A percentile compares a stretch with the other conserved stretches of the same genome.
Conservation (phyloP, 2,113 vertebrate species). For the Epinephelus lanceolatus region DNA sequence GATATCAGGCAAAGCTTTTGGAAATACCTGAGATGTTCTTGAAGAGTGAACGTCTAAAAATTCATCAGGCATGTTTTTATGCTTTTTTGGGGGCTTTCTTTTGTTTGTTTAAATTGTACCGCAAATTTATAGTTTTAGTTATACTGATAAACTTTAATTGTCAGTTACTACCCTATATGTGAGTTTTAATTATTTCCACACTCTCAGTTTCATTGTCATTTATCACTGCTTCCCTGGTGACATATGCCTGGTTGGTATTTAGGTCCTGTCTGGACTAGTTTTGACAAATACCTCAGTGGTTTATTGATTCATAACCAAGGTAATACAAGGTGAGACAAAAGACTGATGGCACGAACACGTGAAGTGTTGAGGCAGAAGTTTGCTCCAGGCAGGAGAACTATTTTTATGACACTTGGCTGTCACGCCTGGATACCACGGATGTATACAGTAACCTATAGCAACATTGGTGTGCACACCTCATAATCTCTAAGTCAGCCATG, state of each 20-base stretch:
- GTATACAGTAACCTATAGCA: slow-evolving; percentile 61
- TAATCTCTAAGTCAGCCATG: slow-evolving; percentile 53
- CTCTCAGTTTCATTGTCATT: slow-evolving; percentile 37
- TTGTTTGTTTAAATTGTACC: background rate
- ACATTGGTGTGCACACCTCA: slow-evolving; percentile 32
- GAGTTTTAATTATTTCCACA: background rate
- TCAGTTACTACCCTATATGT: background rate
- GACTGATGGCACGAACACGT: slow-evolving; percentile 30
- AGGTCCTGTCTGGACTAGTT: slow-evolving; percentile 64
- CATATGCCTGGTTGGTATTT: slow-evolving; percentile 49
- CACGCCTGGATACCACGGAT: slow-evolving; percentile 63
- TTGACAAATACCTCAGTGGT: slow-evolving; percentile 60
- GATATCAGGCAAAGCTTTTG: too few relatives aligned
- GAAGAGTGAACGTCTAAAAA: background rate
- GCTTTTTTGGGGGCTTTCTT: too few relatives aligned
- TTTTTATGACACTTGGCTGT: slow-evolving; percentile 48
- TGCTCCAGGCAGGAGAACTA: slow-evolving; percentile 56
- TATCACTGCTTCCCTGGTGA: slow-evolving; percentile 34
- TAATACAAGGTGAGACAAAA: slow-evolving; percentile 54
- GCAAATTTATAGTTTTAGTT: background rate
- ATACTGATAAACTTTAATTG: background rate
- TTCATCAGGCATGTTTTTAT: background rate
- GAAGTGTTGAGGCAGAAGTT: slow-evolving; percentile 31
- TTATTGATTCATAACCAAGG: slow-evolving; percentile 62
- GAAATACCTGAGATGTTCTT: background rate